Conservation (phyloP, 2,113 vertebrate genomes). For the Potamarius usumacintae region DNA sequence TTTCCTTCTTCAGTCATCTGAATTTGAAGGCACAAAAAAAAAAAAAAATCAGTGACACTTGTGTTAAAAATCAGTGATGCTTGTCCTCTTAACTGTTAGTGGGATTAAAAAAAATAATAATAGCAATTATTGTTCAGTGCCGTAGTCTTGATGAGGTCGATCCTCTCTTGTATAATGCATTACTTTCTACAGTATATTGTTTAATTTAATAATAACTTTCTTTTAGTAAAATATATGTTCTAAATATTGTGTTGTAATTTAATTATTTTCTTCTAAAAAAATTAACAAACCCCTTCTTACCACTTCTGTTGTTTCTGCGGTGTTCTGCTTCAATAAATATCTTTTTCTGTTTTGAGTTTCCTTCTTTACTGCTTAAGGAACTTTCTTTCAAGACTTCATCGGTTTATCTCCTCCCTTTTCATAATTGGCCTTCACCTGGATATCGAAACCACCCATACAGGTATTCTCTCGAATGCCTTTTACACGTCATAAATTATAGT, state of each 20-base stretch:
- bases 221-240: not conserved
- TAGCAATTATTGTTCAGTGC: not conserved
- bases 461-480: constrained; percentile 19
- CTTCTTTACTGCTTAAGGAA: not conserved
- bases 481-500: not conserved
- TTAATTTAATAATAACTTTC: not conserved
- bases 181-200: not conserved
- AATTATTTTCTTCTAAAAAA: too few species aligned
- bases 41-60: not conserved
- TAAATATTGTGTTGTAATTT: not conserved
- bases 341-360: not conserved
- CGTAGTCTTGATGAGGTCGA: not conserved
- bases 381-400: not conserved
- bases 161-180: not conserved
- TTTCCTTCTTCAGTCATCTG: constrained; percentile 28
- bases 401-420: constrained; percentile 3
- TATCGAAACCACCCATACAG: constrained; percentile 29
- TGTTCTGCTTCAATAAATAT: constrained; percentile 1
- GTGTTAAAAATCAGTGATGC: not conserved
- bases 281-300: constrained; percentile 16
- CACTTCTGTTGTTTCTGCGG: constrained; percentile 24
- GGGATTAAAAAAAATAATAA: not conserved
- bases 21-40: not conserved
- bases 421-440: not conserved
- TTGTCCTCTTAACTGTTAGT: not conserved